These are phyloP conservation scores for Harpalus rufipes DNA, from an alignment of 2,888 invertebrate genomes.

Conservation along the genomic window DNA sequence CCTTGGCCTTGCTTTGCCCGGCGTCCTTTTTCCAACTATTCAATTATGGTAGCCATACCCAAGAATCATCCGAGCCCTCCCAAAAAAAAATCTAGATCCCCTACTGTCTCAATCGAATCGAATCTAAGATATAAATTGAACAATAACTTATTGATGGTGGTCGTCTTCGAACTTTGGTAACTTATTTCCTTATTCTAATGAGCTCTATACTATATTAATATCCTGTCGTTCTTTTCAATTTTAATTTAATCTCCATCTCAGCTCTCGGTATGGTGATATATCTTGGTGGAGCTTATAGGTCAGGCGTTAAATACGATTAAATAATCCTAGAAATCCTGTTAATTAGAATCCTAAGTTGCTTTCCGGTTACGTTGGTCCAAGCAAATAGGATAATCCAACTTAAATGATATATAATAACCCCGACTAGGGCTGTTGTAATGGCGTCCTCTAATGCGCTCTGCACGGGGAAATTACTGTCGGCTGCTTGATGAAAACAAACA, in stretches of 20 bases:
- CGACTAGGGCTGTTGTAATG: constrained; percentile 50
- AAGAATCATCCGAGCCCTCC: no score
- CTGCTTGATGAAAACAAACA: constrained; percentile 57
- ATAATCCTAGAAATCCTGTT: constrained; percentile 74
- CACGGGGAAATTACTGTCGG: constrained; percentile 33
- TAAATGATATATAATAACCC: constrained; percentile 67
- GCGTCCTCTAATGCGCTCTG: constrained; percentile 37
- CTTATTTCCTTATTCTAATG: no score
- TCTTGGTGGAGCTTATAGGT: constrained; percentile 73
- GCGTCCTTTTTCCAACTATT: no score
- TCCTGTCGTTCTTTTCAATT: not conserved
- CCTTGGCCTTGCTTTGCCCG: no score
- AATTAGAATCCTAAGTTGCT: constrained; percentile 74
- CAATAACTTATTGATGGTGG: no score
- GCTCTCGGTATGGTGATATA: constrained; percentile 68
- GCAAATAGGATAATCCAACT: constrained; percentile 68
- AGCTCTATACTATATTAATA: no score
- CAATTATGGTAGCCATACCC: no score
- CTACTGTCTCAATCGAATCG: no score
- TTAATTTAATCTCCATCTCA: not conserved
- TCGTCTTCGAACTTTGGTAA: no score
- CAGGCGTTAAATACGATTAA: constrained; percentile 75
- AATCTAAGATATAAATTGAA: no score
- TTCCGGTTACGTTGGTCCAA: constrained; percentile 65
- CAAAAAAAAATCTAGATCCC: no score